phyloP scores from a whole-genome alignment of 2,797 vertebrate species.

The Acrocephalus scirpaceus region DNA sequence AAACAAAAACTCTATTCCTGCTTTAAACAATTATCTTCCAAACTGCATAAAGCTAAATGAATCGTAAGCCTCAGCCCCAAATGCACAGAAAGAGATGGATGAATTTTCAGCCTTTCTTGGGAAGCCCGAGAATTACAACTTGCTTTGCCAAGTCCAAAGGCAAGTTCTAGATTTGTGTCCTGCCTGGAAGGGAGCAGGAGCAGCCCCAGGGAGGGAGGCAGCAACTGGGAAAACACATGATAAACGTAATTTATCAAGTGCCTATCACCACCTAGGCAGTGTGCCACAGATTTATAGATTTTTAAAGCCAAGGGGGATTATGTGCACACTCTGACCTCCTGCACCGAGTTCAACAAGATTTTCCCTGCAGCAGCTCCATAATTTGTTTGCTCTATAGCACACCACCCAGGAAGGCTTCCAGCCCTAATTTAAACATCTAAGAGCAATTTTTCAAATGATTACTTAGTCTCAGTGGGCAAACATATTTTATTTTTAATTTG shows the following conservation, averaged over 20 bases:
- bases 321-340: background rate
- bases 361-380: background rate
- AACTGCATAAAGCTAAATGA: background rate
- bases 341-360: background rate
- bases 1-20: background rate
- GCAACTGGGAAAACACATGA: background rate
- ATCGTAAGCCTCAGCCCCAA: background rate
- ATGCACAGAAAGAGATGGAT: background rate
- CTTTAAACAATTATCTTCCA: background rate
- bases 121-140: background rate
- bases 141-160: background rate
- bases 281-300: background rate
- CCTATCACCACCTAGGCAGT: background rate
- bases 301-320: background rate
- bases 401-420: background rate
- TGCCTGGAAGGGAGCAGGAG: background rate
- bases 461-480: background rate
- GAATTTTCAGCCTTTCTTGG: background rate
- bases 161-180: background rate
- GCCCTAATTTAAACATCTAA: background rate
- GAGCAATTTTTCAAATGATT: slow-evolving; percentile 19
- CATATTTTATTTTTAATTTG: slow-evolving; percentile 29
- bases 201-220: background rate
- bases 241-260: background rate
- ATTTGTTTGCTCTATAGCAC: background rate